Conservation (phyloP, 2,888 invertebrate genomes). For the Zhengitettix transpicula region DNA sequence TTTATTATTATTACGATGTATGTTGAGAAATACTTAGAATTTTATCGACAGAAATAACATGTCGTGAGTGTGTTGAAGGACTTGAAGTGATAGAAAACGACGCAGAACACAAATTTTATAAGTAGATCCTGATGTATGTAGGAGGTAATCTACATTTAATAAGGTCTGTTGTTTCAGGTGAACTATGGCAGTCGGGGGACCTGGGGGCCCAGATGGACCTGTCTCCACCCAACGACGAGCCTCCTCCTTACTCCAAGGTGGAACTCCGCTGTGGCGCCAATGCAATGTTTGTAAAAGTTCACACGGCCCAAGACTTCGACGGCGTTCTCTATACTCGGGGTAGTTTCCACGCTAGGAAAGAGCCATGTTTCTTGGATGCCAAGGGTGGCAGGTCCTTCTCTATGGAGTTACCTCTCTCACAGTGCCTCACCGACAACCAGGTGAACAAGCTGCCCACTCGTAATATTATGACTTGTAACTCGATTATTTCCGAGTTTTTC, state of each 20-base stretch:
- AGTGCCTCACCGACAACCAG: slow-evolving; percentile 30
- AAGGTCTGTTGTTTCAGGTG: no score
- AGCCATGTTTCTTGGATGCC: slow-evolving; percentile 37
- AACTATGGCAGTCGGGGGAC: not conserved
- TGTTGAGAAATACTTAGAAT: no score
- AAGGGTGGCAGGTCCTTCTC: slow-evolving; percentile 25
- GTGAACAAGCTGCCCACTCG: not conserved
- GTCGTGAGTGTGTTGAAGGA: no score
- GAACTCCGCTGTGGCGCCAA: slow-evolving; percentile 38
- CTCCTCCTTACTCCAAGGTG: slow-evolving; percentile 37
- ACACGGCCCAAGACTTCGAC: slow-evolving; percentile 36
- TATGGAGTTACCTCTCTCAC: slow-evolving; percentile 36
- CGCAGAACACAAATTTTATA: no score
- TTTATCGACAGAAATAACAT: no score
- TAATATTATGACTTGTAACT: no score
- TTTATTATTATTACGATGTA: no score
- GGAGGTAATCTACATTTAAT: no score
- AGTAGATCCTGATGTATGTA: no score
- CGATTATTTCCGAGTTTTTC: no score
- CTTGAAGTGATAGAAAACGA: no score
- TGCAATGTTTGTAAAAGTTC: slow-evolving; percentile 31
- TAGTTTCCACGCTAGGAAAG: slow-evolving; percentile 36
- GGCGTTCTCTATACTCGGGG: slow-evolving; percentile 46
- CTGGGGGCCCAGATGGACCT: not conserved
- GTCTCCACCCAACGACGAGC: slow-evolving; percentile 23